A percentile compares a stretch with the other conserved stretches of the same genome.
These are phyloP conservation scores for Drosophila cracens DNA, from an alignment of 2,888 invertebrate species.

Conservation along the genomic window DNA sequence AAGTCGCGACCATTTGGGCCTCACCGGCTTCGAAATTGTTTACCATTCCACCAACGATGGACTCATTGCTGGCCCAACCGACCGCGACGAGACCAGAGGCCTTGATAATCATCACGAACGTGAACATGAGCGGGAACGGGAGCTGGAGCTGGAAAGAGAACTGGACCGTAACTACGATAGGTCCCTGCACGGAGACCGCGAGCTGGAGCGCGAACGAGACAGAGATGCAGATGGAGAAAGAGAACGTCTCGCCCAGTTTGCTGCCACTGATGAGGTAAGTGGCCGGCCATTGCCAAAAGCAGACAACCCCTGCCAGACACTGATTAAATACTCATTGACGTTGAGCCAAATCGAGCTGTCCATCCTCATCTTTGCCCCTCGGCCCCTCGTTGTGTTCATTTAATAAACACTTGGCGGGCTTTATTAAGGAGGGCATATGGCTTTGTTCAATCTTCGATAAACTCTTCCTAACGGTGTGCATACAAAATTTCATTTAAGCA, in stretches of 20 bases:
- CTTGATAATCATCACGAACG: conserved; percentile 35
- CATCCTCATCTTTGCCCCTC: background rate
- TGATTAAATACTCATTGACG: conserved; percentile 34
- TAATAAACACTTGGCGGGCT: conserved; percentile 50
- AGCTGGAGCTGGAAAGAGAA: conserved; percentile 21
- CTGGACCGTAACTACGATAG: conserved; percentile 13
- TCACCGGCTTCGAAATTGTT: conserved; percentile 93
- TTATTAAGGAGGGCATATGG: conserved; percentile 5
- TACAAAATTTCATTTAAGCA: conserved; percentile 55
- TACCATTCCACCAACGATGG: conserved; percentile 90
- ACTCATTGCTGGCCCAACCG: conserved; percentile 53
- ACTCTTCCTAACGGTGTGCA: conserved; percentile 49
- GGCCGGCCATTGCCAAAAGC: background rate
- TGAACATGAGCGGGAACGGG: conserved; percentile 25
- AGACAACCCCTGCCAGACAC: conserved; percentile 1
- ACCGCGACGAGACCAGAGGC: conserved; percentile 37
- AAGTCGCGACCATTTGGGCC: conserved; percentile 93
- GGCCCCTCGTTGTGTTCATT: conserved; percentile 40
- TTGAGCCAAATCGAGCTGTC: background rate
- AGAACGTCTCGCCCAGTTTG: conserved; percentile 42
- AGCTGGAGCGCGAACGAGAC: conserved; percentile 24
- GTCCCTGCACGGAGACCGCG: conserved; percentile 12
- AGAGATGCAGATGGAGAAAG: conserved; percentile 17
- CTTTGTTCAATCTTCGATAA: conserved; percentile 56
- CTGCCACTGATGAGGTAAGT: conserved; percentile 72